These are phyloP conservation scores for Drosophila mimica DNA, from an alignment of 2,888 invertebrate species.

Conservation along the genomic window DNA sequence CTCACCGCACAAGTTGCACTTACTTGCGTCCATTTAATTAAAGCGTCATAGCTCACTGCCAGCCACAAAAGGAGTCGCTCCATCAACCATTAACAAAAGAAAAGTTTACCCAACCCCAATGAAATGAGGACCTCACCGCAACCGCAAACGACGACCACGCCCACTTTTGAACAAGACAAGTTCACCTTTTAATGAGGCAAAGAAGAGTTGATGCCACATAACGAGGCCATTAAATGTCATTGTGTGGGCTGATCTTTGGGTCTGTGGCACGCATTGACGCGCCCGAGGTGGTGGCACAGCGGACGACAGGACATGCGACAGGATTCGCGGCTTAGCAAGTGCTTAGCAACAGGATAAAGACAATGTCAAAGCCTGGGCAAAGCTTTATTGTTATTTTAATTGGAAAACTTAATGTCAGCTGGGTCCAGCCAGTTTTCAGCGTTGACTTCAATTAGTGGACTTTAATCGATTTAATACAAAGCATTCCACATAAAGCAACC, in stretches of 20 bases:
- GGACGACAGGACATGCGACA: conserved; percentile 7
- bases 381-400: conserved; percentile 78
- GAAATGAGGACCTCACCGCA: conserved; percentile 32
- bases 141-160: conserved; percentile 47
- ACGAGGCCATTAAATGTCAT: conserved; percentile 72
- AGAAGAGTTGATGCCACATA: conserved; percentile 74
- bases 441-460: conserved; percentile 48
- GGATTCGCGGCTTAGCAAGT: conserved; percentile 43
- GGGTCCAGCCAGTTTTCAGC: conserved; percentile 9
- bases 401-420: conserved; percentile 73
- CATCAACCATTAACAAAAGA: conserved; percentile 42
- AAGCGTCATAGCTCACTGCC: conserved; percentile 33
- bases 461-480: conserved; percentile 51
- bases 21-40: conserved; percentile 29
- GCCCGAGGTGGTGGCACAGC: neutral
- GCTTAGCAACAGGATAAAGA: conserved; percentile 46
- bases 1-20: neutral
- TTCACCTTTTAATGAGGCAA: conserved; percentile 79
- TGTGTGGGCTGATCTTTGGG: conserved; percentile 37
- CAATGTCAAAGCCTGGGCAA: conserved; percentile 45
- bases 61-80: conserved; percentile 45
- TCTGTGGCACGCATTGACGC: conserved; percentile 13
- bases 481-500: conserved; percentile 30
- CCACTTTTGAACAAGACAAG: conserved; percentile 36
- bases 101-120: conserved; percentile 20